Conservation (phyloP, 1,140 invertebrate genomes). For the Varroa destructor region DNA sequence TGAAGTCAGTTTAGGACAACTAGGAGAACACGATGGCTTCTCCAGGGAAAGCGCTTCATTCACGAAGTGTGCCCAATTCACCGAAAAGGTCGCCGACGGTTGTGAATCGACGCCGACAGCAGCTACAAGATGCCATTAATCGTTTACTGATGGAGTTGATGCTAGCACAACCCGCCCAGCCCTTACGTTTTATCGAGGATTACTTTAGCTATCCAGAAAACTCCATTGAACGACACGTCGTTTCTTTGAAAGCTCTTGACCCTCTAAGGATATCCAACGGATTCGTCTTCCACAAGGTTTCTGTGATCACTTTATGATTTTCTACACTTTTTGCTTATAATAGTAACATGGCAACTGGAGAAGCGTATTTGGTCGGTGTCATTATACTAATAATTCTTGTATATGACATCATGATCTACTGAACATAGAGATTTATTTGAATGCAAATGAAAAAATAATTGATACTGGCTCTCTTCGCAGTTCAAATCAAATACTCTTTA, state of each 20-base stretch:
- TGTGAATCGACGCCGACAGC: constrained; percentile 3
- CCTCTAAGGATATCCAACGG: constrained; percentile 7
- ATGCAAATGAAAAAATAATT: too few relatives aligned
- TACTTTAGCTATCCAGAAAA: constrained; percentile 13
- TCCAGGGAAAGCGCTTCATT: constrained; percentile 12
- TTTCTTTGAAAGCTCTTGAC: constrained; percentile 12
- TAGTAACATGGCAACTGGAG: too few relatives aligned
- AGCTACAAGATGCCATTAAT: constrained; percentile 10
- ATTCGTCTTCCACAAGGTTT: constrained; percentile 12
- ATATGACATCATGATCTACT: too few relatives aligned
- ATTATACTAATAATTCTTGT: too few relatives aligned
- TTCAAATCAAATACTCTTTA: too few relatives aligned
- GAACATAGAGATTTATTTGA: too few relatives aligned
- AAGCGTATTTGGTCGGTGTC: too few relatives aligned
- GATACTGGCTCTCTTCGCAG: too few relatives aligned
- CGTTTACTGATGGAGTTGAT: constrained; percentile 18
- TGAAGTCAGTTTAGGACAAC: too few relatives aligned
- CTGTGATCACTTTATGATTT: too few relatives aligned
- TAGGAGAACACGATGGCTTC: not conserved
- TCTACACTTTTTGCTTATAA: too few relatives aligned
- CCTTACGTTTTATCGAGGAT: constrained; percentile 5
- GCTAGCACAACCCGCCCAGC: constrained; percentile 15
- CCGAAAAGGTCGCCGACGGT: constrained; percentile 21
- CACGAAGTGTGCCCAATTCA: constrained; percentile 13
- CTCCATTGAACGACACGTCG: constrained; percentile 9